Evolutionary conservation across 2,888 invertebrate species (phyloP), one percentile per base, ranked within the genome.

Genomic region (Tromatobia lineatoria): DNA sequence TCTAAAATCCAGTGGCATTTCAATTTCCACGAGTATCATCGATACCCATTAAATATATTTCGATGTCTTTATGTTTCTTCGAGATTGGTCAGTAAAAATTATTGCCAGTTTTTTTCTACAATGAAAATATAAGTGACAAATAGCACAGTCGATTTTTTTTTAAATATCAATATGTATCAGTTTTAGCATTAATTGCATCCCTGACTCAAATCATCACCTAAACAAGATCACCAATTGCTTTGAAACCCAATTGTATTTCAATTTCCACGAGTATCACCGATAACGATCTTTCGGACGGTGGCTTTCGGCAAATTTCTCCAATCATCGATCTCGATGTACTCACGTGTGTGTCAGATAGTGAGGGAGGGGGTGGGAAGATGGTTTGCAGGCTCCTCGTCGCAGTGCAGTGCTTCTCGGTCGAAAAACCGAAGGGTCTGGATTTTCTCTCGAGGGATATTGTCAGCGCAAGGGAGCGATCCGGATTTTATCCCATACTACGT

Each of bases 221-320:
- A 18, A 66, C 23, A 47, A 47, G n/a, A 42, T 34, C 23, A 38
- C 34, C 18, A 69, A 81, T 81, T 50, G 23, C 54, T 54, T 76
- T 38, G 71, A 47, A 8, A 18, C 38, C n/a, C 23, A 59, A 42
- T 73, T 69, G 20, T 70, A 25, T 54, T 86, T 85, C 83, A 83
- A 88, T 89, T 90, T 90, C 89, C 91, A 91, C 91, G 90, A 74
- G 79, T 92, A 92, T 91, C 87, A 29, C 3, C 59, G 91, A 92
- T 90, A 91, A 92, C 79, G 83, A 91, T 92, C 92, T 86, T 73
- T 80, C 86, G 47, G 52, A 74, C 67, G 75, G 82, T 76, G 50
- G 57, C 47, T 52, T 45, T 73, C 45, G 1, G 74, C 59, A 69
- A 61, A 69, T 52, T 74, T 74, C 75, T 50, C 79, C 84, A 61